phyloP scores from a whole-genome alignment of 2,888 invertebrate genomes.

The Sinotaia quadrata region DNA sequence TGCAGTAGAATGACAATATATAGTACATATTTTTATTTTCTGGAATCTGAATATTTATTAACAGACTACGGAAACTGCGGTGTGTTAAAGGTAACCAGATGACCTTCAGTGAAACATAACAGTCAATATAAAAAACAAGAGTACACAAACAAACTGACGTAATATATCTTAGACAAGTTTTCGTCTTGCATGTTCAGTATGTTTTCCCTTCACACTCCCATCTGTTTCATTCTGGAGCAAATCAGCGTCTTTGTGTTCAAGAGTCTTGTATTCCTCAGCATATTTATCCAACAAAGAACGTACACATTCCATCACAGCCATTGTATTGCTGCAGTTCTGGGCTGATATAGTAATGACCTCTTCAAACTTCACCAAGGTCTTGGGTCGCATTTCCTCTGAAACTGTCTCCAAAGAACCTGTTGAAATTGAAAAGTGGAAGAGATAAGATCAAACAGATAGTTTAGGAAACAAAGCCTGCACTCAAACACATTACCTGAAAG shows the following conservation, averaged over 20 bases:
- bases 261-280: slow-evolving; percentile 45
- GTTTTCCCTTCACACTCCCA: slow-evolving; percentile 5
- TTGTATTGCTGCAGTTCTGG: slow-evolving; percentile 48
- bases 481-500: too few relatives aligned
- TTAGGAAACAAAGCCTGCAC: too few relatives aligned
- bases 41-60: too few relatives aligned
- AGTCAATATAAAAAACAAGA: too few relatives aligned
- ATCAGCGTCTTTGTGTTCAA: slow-evolving; percentile 25
- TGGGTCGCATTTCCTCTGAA: slow-evolving; percentile 81
- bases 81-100: too few relatives aligned
- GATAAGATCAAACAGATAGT: too few relatives aligned
- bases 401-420: slow-evolving; percentile 72
- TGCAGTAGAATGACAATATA: too few relatives aligned
- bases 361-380: slow-evolving; percentile 81
- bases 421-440: slow-evolving; percentile 28
- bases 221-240: slow-evolving; percentile 14
- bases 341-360: slow-evolving; percentile 81
- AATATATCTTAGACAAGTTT: slow-evolving; percentile 12
- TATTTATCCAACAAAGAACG: slow-evolving; percentile 60
- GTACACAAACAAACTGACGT: too few relatives aligned
- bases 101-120: too few relatives aligned
- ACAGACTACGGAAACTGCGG: too few relatives aligned
- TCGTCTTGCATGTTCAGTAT: slow-evolving; percentile 12
- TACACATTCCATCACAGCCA: slow-evolving; percentile 52
- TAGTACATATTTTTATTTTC: too few relatives aligned